A percentile compares a stretch with the other conserved stretches of the same genome.
Conservation (phyloP, 64 coral and sea anemone species). For the Stichodactyla helianthus region DNA sequence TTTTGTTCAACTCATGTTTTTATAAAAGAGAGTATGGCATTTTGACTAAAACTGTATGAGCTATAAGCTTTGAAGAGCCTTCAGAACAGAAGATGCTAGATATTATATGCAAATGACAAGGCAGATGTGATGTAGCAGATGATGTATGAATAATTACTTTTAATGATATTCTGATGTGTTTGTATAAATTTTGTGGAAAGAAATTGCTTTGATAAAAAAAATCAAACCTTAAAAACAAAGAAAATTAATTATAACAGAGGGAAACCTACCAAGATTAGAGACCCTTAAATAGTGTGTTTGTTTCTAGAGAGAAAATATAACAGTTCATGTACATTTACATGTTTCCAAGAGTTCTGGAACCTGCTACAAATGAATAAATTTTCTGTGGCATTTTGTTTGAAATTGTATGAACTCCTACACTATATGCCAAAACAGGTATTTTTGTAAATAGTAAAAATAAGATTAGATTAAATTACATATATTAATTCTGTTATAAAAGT, state of each 20-base stretch:
- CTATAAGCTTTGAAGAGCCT: neutral
- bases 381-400: neutral
- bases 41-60: neutral
- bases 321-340: neutral
- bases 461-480: too few species aligned
- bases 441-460: too few species aligned
- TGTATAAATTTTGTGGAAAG: neutral
- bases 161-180: neutral
- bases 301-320: neutral
- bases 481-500: too few species aligned
- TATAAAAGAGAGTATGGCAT: neutral
- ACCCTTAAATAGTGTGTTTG: neutral
- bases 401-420: too few species aligned
- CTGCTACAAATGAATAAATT: neutral
- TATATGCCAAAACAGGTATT: too few species aligned
- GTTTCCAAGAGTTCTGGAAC: neutral
- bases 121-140: neutral
- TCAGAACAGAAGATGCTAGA: neutral
- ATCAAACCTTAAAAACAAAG: too few species aligned
- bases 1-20: neutral
- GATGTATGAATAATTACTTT: neutral
- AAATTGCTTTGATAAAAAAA: too few species aligned
- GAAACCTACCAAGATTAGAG: too few species aligned
- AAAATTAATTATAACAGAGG: too few species aligned
- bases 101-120: neutral